These are phyloP conservation scores for Holotrichia oblita DNA, from an alignment of 1,140 invertebrate species.

Conservation along the genomic window DNA sequence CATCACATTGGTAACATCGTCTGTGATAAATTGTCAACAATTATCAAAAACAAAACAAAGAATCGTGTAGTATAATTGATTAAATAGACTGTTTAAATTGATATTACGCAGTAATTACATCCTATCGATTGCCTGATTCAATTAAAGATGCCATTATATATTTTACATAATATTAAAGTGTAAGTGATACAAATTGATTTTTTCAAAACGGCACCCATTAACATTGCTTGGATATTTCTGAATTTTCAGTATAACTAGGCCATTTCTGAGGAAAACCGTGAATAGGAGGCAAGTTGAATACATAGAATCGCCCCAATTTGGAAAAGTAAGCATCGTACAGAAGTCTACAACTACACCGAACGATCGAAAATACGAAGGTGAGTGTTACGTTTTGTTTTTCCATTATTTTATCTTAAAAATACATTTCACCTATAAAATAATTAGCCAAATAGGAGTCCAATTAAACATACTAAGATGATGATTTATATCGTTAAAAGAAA, in stretches of 20 bases:
- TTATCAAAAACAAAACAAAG: no score
- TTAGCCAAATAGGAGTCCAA: no score
- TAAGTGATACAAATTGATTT: not conserved
- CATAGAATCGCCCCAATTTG: not conserved
- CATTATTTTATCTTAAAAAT: no score
- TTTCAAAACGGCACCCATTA: not conserved
- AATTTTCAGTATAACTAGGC: slow-evolving; percentile 1
- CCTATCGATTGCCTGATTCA: no score
- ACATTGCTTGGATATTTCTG: not conserved
- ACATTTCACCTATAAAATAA: no score
- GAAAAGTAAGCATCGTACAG: not conserved
- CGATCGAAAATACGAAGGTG: slow-evolving; percentile 6
- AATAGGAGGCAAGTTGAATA: not conserved
- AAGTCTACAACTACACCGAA: not conserved
- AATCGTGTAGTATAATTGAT: no score
- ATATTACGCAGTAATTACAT: no score
- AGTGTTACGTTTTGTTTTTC: not conserved
- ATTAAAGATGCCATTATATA: not conserved
- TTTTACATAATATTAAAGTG: slow-evolving; percentile 14
- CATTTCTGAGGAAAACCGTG: not conserved
- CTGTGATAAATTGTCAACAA: no score
- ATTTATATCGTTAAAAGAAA: no score
- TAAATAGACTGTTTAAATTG: no score
- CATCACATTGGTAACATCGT: no score
- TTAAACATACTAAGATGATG: no score